phyloP scores from a whole-genome alignment of 2,797 vertebrate genomes.

The Amazona ochrocephala region DNA sequence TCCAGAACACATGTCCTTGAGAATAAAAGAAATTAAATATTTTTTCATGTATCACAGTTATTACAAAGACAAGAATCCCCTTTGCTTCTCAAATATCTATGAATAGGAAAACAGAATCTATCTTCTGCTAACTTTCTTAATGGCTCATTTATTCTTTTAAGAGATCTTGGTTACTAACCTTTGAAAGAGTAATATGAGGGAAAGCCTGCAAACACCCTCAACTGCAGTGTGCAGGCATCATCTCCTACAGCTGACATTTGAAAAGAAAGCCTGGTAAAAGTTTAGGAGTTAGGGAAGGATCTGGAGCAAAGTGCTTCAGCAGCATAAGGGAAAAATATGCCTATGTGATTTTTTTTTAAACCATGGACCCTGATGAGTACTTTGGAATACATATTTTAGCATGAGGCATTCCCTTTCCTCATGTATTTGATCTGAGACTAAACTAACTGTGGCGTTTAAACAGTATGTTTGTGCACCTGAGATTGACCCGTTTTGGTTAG shows the following conservation, averaged over 20 bases:
- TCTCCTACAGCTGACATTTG: not conserved
- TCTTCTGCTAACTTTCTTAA: not conserved
- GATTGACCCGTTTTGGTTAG: not conserved
- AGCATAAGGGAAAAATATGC: not conserved
- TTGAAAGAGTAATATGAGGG: not conserved
- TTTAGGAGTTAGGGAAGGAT: not conserved
- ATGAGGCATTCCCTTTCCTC: not conserved
- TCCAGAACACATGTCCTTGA: not conserved
- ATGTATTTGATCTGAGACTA: not conserved
- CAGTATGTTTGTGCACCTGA: not conserved
- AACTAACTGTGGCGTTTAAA: not conserved
- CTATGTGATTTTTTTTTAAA: not conserved
- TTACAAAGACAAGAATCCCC: not conserved
- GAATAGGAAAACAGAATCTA: not conserved
- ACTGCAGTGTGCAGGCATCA: not conserved
- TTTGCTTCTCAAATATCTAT: not conserved
- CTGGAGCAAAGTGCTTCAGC: not conserved
- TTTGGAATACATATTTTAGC: not conserved
- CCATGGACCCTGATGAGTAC: not conserved
- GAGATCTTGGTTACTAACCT: not conserved
- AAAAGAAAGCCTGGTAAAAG: not conserved
- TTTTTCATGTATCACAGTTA: not conserved
- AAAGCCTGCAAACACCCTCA: not conserved
- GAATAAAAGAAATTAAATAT: conserved; percentile 26
- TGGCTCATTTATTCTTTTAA: not conserved